Base-by-base conservation (phyloP, 2,797 vertebrate species). In the Orientallactaga sibirica region DNA sequence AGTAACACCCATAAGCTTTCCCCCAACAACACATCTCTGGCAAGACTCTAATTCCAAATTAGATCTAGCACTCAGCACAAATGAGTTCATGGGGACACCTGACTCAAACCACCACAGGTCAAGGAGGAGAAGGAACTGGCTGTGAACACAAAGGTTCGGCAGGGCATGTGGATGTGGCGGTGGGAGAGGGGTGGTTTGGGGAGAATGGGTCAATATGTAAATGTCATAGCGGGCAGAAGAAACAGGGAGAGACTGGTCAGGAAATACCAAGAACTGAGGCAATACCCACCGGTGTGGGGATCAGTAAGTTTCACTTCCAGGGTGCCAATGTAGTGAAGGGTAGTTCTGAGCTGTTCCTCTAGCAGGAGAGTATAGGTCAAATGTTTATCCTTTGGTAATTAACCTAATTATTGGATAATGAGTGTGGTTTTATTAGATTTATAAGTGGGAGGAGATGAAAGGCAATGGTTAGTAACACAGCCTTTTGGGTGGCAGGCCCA, bases 361-460 rank as follows among this genome's bases (percentile, higher is more conserved):
- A 20, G 79, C 62, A 88, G 80, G 18, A 88, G 15, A 73, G 22
- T 48, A 6, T 27, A 66, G 52, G 20, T 48, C 62, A 86, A 71
- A 85, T 66, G 70, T n/a, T 71, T 58, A 70, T 64, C 33, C 73
- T 87, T 20, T 66, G 79, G 62, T 82, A 82, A 73, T 76, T 73
- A 82, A 43, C 33, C 29, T 29, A 67, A 68, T 20, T 33, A 11
- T 86, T 80, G 83, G 62, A 11, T 10, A 82, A 78, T 7, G 11
- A 62, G 61, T 19, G 8, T 29, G 27, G 14, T 62, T 41, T 71
- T 22, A n/a, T 68, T n/a, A 33, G 4, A 7, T n/a, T 61, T 82
- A 25, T 1, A 19, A 29, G 22, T 3, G 67, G 43, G 67, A 48
- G 55, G 7, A 4, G 55, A 20, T 33, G 48, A 22, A 64, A 61